Evolutionary conservation across 2,888 invertebrate genomes (phyloP), one percentile per base, ranked within the genome.

Genomic region (Mermis nigrescens): DNA sequence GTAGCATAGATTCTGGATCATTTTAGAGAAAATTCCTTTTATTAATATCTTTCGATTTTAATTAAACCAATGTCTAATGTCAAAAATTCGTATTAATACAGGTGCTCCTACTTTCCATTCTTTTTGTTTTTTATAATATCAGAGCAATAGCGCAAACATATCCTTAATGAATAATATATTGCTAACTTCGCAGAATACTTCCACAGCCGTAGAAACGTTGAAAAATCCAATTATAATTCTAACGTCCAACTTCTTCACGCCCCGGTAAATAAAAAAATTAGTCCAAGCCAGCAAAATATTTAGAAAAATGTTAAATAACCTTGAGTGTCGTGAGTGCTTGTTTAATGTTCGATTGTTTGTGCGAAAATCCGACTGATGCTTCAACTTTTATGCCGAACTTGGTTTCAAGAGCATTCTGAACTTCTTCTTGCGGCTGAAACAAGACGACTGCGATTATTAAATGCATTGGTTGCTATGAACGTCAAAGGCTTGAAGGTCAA

Each of bases 181-280:
- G n/a, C 53, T 60, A 62, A 60, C 60, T 31, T 51, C 66, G 57
- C 70, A 70, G 31, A 70, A 61, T 46, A 69, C 64, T 68, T 82
- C 81, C 58, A 87, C 77, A 0, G 94, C 92, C 85, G 90, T 90
- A 57, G 83, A 82, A 72, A 90, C 89, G 75, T 91, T 89, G 75
- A 95, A 92, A 75, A 94, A 94, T 1, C 91, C 91, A 66, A 95
- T 77, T 66, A 95, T 90, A 60, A 98, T 89, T 61, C 94, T 80
- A 1, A 90, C 86, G 71, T 95, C 94, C 69, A 89, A 86, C 66
- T 86, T 63, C 76, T 76, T n/a, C 15, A 48, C 26, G 24, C n/a
- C n/a, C n/a, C n/a, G n/a, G n/a, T n/a, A n/a, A n/a, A n/a, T n/a
- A 48, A 31, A 31, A 55, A 7, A 55, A 55, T 28, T 7, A 31